Percentiles rank a stretch among this genome's conserved stretches.
These are phyloP conservation scores for Hydropotes inermis DNA, from an alignment of 2,113 vertebrate genomes.

Conservation along the genomic window DNA sequence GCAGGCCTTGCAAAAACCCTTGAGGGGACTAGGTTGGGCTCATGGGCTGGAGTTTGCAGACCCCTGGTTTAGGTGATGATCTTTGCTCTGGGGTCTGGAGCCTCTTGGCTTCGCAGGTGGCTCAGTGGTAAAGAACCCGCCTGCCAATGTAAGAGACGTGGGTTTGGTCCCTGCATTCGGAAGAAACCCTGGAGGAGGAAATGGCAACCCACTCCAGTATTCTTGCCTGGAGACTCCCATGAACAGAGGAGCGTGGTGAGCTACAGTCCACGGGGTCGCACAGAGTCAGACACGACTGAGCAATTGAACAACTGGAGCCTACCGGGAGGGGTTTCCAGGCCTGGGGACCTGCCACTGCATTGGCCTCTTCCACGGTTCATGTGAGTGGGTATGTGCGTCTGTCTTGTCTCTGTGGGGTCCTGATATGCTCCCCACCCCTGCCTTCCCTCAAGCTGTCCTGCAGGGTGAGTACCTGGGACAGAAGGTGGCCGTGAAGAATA, in stretches of 20 bases:
- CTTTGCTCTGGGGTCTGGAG: neutral
- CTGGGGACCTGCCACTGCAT: neutral
- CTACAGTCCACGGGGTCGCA: neutral
- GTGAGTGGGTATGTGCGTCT: neutral
- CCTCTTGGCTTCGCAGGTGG: neutral
- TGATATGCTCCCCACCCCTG: accelerated
- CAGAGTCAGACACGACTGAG: neutral
- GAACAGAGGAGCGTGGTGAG: neutral
- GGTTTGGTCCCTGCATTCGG: accelerated
- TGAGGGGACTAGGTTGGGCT: accelerated
- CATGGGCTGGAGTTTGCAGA: accelerated
- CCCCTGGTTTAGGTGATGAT: no score
- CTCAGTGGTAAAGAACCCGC: neutral
- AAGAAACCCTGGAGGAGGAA: neutral
- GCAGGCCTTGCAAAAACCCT: neutral
- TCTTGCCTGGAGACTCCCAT: neutral
- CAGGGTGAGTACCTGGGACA: constrained; percentile 90
- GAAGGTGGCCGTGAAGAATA: constrained; percentile 94
- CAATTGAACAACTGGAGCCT: neutral
- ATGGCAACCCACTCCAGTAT: neutral
- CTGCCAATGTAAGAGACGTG: neutral
- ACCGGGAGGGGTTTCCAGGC: neutral
- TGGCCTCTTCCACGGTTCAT: accelerated
- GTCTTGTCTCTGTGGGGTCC: neutral
- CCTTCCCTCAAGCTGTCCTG: constrained; percentile 83